Conservation (phyloP, 2,113 vertebrate genomes). For the Serilophus lunatus region DNA sequence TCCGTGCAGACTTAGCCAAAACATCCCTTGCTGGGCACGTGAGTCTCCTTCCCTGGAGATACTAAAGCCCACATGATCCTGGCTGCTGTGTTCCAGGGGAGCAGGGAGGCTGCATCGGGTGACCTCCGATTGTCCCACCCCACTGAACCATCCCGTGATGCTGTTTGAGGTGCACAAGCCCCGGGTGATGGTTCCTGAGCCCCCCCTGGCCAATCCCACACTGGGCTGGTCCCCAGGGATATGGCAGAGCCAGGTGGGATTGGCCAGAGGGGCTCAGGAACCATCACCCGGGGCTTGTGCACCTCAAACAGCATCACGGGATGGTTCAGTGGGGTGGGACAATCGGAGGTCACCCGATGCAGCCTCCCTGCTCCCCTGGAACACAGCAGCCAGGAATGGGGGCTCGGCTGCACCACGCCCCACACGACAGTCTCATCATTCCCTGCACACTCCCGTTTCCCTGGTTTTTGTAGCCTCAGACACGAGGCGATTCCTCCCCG, state of each 20-base stretch:
- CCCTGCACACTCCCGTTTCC: fast-evolving
- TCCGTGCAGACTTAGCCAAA: background rate
- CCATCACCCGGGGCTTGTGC: no score
- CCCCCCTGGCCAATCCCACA: background rate
- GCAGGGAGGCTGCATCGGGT: background rate
- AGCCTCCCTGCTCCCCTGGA: no score
- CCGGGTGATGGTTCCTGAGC: background rate
- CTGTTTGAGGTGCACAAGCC: fast-evolving
- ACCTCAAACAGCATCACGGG: no score
- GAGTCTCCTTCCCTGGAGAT: background rate
- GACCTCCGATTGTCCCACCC: background rate
- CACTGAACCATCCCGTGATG: background rate
- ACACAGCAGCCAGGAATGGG: fast-evolving
- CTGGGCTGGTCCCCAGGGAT: no score
- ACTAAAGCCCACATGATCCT: fast-evolving
- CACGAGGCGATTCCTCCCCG: background rate
- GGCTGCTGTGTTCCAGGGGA: background rate
- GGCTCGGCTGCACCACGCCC: fast-evolving
- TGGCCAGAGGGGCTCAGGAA: no score
- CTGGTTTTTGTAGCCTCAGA: background rate
- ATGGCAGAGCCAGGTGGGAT: no score
- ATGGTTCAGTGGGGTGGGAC: no score
- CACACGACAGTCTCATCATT: fast-evolving
- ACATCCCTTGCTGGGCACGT: background rate
- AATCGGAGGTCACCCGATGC: no score